phyloP scores from a whole-genome alignment of 2,113 vertebrate species.

The Suricata suricatta region DNA sequence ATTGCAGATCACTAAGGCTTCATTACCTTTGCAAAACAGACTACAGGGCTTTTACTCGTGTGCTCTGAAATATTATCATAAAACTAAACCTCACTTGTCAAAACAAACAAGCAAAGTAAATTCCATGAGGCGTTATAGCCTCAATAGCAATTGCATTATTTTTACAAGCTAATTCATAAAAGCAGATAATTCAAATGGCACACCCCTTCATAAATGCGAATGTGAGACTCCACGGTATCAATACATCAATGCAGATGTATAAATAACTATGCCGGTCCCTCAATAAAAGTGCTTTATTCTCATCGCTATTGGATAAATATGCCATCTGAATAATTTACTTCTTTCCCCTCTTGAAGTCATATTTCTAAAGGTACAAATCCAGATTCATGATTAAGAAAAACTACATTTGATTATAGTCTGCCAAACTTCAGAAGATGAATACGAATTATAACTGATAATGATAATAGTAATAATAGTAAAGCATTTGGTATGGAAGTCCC shows the following conservation, averaged over 20 bases:
- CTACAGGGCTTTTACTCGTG: constrained; percentile 65
- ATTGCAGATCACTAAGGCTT: constrained; percentile 49
- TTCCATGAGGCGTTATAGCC: constrained; percentile 62
- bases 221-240: neutral
- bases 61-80: constrained; percentile 74
- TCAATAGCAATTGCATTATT: constrained; percentile 73
- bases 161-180: constrained; percentile 79
- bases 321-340: constrained; percentile 58
- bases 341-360: constrained; percentile 19
- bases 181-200: constrained; percentile 63
- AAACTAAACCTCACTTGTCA: constrained; percentile 77
- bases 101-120: constrained; percentile 79
- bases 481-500: neutral
- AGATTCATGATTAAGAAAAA: constrained; percentile 45
- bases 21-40: constrained; percentile 70
- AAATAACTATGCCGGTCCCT: constrained; percentile 62
- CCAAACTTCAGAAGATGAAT: constrained; percentile 10
- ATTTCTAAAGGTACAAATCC: constrained; percentile 52
- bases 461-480: neutral
- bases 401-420: constrained; percentile 8
- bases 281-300: constrained; percentile 69
- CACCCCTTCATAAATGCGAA: constrained; percentile 41
- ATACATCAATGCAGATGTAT: constrained; percentile 61
- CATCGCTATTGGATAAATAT: constrained; percentile 57
- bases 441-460: neutral